A percentile compares a stretch with the other conserved stretches of the same genome.
Conservation (phyloP, 1,140 invertebrate genomes). For the Grapholita molesta region DNA sequence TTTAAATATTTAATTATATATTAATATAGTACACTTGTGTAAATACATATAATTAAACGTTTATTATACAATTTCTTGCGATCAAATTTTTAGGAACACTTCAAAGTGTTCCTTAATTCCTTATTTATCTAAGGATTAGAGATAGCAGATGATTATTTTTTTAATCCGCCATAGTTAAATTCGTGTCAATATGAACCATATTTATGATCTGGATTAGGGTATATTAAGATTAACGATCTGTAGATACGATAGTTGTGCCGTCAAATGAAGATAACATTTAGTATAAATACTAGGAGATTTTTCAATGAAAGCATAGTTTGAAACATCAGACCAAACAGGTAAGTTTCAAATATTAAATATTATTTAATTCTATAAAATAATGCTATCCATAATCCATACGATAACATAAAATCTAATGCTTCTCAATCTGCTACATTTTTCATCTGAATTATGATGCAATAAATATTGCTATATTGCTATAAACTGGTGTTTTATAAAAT, state of each 20-base stretch:
- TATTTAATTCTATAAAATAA: too few species aligned
- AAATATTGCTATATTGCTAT: too few species aligned
- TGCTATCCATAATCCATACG: too few species aligned
- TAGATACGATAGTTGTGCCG: background rate
- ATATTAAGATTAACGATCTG: background rate
- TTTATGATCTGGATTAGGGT: background rate
- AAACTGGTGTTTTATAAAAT: too few species aligned
- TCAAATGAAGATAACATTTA: background rate
- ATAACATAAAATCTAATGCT: too few species aligned
- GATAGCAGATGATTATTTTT: background rate
- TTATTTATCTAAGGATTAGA: background rate
- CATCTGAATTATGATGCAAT: too few species aligned
- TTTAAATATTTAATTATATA: too few species aligned
- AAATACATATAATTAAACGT: too few species aligned
- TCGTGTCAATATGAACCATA: background rate
- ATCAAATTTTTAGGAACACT: too few species aligned
- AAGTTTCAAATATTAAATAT: background rate
- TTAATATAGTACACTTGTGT: too few species aligned
- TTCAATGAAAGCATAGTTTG: background rate
- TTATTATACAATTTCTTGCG: too few species aligned
- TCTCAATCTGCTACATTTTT: too few species aligned
- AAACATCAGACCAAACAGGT: slow-evolving; percentile 1
- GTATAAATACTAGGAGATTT: background rate
- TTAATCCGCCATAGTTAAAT: background rate
- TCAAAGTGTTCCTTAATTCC: background rate